These are phyloP conservation scores for Salvator merianae DNA, from an alignment of 2,113 vertebrate genomes.

Conservation along the genomic window DNA sequence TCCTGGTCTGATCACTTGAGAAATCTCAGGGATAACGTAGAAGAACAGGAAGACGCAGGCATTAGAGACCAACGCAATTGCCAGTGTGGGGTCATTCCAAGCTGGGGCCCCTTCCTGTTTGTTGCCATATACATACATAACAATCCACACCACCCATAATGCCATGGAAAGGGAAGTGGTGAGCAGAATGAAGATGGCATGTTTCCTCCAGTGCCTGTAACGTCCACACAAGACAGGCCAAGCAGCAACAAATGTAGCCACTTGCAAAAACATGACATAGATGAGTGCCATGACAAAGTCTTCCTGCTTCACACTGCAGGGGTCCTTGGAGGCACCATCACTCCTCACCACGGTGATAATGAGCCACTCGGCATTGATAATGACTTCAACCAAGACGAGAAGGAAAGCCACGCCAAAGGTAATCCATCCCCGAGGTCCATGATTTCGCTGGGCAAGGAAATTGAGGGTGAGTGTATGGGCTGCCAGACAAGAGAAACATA, in stretches of 20 bases:
- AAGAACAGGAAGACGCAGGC: conserved; percentile 86
- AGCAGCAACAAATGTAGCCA: conserved; percentile 69
- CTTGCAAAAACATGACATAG: conserved; percentile 90
- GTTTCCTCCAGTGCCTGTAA: conserved; percentile 81
- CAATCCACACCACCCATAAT: conserved; percentile 91
- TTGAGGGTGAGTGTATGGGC: conserved; percentile 85
- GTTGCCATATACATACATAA: conserved; percentile 92
- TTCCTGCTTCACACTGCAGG: conserved; percentile 81
- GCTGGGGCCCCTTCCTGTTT: conserved; percentile 14
- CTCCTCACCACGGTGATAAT: conserved; percentile 86
- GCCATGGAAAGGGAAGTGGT: conserved; percentile 76
- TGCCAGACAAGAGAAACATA: conserved; percentile 90
- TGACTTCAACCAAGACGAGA: conserved; percentile 86
- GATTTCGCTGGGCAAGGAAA: conserved; percentile 76
- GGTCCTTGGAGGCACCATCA: neutral
- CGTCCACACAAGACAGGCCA: conserved; percentile 76
- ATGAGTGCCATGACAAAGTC: conserved; percentile 94
- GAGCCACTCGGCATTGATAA: conserved; percentile 95
- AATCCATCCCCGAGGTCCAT: conserved; percentile 76
- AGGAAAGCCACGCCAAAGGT: conserved; percentile 77
- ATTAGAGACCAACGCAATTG: conserved; percentile 87
- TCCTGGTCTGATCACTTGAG: conserved; percentile 69
- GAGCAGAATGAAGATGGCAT: conserved; percentile 77
- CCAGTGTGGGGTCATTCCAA: conserved; percentile 92
- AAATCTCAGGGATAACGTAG: conserved; percentile 86